Evolutionary conservation across 1,140 invertebrate genomes (phyloP).

Genomic region (Drosophila mojavensis): DNA sequence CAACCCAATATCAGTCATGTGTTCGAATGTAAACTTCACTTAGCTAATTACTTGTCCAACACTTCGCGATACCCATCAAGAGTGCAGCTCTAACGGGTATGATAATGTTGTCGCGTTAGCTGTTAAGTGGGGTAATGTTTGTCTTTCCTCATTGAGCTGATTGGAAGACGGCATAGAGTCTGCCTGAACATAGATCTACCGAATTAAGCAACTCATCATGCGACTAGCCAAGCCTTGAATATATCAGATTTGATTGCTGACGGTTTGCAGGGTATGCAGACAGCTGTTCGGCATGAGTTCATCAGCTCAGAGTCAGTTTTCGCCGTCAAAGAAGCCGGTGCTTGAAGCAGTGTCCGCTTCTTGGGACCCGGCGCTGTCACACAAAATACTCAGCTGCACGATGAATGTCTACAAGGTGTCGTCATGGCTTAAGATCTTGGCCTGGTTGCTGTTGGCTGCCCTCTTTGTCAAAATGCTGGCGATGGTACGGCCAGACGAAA

Average conservation of each 20-base stretch:
- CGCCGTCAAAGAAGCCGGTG: no score
- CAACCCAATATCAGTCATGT: not conserved
- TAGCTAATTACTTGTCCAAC: slow-evolving; percentile 2
- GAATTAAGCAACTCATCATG: no score
- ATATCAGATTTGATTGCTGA: no score
- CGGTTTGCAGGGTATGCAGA: no score
- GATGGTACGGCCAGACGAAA: not conserved
- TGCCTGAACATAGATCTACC: no score
- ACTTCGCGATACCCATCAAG: not conserved
- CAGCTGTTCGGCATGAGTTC: no score
- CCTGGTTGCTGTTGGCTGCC: slow-evolving; percentile 14
- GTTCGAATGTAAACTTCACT: not conserved
- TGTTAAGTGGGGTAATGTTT: no score
- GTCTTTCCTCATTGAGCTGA: no score
- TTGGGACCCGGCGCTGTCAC: not conserved
- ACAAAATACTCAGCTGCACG: not conserved
- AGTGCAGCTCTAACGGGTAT: not conserved
- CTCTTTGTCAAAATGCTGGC: slow-evolving; percentile 6
- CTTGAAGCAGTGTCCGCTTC: no score
- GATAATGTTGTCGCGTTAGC: not conserved
- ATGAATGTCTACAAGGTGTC: slow-evolving; percentile 26
- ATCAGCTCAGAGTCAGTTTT: no score
- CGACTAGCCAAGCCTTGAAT: no score
- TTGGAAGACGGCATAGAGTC: no score
- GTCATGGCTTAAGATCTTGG: slow-evolving; percentile 18